These are phyloP conservation scores for Rousettus leschenaultii DNA, from an alignment of 2,113 vertebrate species.

Conservation along the genomic window DNA sequence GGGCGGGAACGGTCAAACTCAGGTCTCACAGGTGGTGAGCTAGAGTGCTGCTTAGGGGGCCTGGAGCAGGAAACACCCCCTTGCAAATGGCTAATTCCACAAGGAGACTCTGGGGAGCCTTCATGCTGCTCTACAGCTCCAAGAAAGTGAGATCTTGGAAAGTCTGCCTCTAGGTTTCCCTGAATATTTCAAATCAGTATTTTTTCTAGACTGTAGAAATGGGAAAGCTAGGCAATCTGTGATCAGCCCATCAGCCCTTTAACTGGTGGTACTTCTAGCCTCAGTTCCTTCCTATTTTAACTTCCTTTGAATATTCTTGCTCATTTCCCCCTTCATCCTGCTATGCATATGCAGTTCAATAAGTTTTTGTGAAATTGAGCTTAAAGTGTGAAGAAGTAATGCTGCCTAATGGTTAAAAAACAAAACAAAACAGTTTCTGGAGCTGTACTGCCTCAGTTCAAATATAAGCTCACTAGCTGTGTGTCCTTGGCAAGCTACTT, in stretches of 20 bases:
- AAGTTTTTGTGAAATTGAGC: neutral
- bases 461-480: neutral
- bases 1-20: neutral
- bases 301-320: neutral
- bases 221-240: neutral
- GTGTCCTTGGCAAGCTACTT: neutral
- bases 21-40: accelerated
- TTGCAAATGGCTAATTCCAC: neutral
- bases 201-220: neutral
- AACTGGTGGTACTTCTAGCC: neutral
- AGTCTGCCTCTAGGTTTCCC: neutral
- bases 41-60: neutral
- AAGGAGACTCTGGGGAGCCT: neutral
- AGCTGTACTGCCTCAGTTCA: neutral
- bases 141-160: neutral
- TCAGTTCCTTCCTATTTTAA: neutral
- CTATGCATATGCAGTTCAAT: neutral
- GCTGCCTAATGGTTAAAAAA: neutral
- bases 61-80: neutral
- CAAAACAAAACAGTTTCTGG: neutral
- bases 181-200: neutral
- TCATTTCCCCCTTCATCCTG: neutral
- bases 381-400: neutral
- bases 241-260: neutral
- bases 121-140: neutral